A percentile compares a stretch with the other conserved stretches of the same genome.
Conservation (phyloP, 53 echinoderm and acorn worm species). For the Hippasteria phrygiana region DNA sequence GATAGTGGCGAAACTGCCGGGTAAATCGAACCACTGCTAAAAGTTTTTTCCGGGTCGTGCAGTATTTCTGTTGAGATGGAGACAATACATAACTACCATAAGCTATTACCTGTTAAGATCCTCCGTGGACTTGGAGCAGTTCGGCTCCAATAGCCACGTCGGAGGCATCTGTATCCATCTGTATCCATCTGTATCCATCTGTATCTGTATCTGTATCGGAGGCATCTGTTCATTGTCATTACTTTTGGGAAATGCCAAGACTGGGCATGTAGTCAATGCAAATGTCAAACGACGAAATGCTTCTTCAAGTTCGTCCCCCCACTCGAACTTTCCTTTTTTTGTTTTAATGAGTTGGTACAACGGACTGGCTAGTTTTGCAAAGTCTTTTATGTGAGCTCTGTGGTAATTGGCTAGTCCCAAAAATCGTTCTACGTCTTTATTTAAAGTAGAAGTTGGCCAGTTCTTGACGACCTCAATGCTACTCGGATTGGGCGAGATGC, state of each 20-base stretch:
- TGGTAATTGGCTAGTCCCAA: slow-evolving; percentile 50
- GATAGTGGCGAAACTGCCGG: background rate
- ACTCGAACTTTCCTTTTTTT: slow-evolving; percentile 39
- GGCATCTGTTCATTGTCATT: background rate
- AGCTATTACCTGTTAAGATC: background rate
- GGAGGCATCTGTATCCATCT: background rate
- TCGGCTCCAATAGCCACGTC: background rate
- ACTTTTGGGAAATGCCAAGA: background rate
- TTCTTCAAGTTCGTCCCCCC: slow-evolving; percentile 17
- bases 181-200: no score
- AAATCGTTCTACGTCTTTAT: slow-evolving; percentile 39
- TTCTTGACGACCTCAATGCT: background rate
- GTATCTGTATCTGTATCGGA: no score
- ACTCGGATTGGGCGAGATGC: slow-evolving; percentile 26
- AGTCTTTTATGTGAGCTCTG: slow-evolving; percentile 14
- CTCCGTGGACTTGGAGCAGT: background rate
- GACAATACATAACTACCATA: background rate
- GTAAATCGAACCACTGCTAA: background rate
- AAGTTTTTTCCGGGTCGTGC: background rate
- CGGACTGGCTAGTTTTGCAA: slow-evolving; percentile 42
- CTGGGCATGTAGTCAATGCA: background rate
- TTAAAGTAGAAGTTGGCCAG: slow-evolving; percentile 24
- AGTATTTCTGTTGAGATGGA: background rate
- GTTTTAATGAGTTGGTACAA: slow-evolving; percentile 10
- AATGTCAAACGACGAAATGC: background rate